Evolutionary conservation across 2,888 invertebrate species (phyloP), one percentile per base, ranked within the genome.

Genomic region (Fragum whitleyi): DNA sequence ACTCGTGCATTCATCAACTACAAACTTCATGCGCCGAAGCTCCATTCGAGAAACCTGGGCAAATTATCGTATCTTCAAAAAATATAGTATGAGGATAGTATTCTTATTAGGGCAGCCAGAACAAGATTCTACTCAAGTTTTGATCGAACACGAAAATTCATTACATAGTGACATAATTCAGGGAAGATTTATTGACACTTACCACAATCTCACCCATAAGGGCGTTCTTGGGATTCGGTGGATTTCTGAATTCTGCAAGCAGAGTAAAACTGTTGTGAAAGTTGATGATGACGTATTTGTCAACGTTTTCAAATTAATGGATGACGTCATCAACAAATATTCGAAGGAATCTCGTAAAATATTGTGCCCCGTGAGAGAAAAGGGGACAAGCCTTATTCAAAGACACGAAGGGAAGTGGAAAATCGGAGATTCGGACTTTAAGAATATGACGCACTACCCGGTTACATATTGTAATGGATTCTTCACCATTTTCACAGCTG

Each of bases 391-490:
- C 69, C 80, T 80, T 1, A 90, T 92, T 29, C 77, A 87, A 23
- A 80, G 91, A 9, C 51, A 77, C 6, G 80, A 77, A 11, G 83
- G 88, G 7, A 91, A 90, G 69, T 92, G 92, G 92, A 77, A 80
- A 47, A 88, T 92, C 0, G 80, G 86, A 19, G 87, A 87, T 0
- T 81, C 86, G 57, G 86, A 90, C 47, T 92, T 92, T 78, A 86
- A 80, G 55, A 89, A 90, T 26, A 85, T 87, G 80, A 89, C 86
- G 1, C 71, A 87, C 65, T 92, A 87, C 74, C 93, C 93, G 0
- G 86, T 90, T 14, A 86, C 90, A 6, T 92, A 93, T 77, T 93
- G 93, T 73, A 92, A 92, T 77, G 93, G 93, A 0, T 90, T 91
- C 68, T 86, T 90, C 21, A 92, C 89, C 23, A 61, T 92, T 23